These are phyloP conservation scores for Ophioninae sp. DNA, from an alignment of 2,888 invertebrate species.

Conservation along the genomic window DNA sequence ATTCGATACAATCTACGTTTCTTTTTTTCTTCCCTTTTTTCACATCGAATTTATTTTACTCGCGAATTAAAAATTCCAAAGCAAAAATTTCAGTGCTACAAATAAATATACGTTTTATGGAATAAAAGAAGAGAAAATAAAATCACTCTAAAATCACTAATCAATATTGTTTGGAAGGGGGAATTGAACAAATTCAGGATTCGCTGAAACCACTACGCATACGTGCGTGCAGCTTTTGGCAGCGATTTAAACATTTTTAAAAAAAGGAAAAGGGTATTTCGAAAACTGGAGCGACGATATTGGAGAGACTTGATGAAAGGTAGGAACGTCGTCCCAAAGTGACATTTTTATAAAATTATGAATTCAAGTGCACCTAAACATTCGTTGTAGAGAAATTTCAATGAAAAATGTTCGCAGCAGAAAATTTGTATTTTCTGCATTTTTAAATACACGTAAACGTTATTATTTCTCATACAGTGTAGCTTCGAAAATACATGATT, in stretches of 20 bases:
- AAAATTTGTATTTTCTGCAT: neutral
- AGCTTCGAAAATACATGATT: neutral
- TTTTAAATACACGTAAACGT: neutral
- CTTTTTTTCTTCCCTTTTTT: slow-evolving; percentile 62
- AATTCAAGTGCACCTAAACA: neutral
- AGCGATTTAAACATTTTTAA: slow-evolving; percentile 53
- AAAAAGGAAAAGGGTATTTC: slow-evolving; percentile 12
- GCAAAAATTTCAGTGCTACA: neutral
- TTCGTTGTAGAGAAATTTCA: neutral
- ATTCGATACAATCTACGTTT: slow-evolving; percentile 59
- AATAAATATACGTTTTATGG: neutral
- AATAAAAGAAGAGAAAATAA: neutral
- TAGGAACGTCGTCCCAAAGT: neutral
- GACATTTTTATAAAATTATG: neutral
- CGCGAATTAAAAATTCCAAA: neutral
- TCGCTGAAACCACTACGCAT: slow-evolving; percentile 22
- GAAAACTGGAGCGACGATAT: neutral
- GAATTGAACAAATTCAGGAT: slow-evolving; percentile 2
- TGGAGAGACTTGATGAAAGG: slow-evolving; percentile 23
- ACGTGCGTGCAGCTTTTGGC: slow-evolving; percentile 70
- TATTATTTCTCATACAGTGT: neutral
- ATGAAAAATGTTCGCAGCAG: neutral
- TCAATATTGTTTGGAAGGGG: neutral
- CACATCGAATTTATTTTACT: slow-evolving; percentile 28
- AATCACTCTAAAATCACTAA: neutral